Percentiles rank a stretch among this genome's conserved stretches.
Conservation (phyloP, 1,140 invertebrate genomes). For the Neuroterus valhalla region DNA sequence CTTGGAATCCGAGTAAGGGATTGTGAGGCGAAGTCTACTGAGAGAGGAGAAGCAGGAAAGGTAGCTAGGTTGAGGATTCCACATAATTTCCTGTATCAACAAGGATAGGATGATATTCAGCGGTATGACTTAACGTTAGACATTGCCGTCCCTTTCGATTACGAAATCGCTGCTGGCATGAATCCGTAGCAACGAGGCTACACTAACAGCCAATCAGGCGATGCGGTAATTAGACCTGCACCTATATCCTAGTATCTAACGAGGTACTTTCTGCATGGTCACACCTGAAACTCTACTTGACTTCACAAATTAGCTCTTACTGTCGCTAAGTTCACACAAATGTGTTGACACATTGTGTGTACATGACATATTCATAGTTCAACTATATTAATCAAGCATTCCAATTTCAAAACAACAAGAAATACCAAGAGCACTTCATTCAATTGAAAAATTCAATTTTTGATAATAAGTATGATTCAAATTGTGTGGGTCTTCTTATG, state of each 20-base stretch:
- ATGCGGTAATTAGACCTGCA: conserved; percentile 60
- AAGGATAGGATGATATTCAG: conserved; percentile 41
- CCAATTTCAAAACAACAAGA: too few relatives aligned
- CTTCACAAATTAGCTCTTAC: not conserved
- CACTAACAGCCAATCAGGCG: conserved; percentile 51
- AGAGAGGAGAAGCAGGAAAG: not conserved
- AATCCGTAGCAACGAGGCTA: conserved; percentile 44
- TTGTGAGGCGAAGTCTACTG: too few relatives aligned
- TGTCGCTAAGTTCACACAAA: too few relatives aligned
- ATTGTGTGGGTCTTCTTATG: too few relatives aligned
- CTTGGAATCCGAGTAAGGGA: too few relatives aligned
- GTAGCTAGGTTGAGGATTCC: conserved; percentile 43
- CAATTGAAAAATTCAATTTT: too few relatives aligned
- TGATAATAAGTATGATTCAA: too few relatives aligned
- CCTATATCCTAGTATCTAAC: conserved; percentile 47
- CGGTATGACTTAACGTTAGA: conserved; percentile 31
- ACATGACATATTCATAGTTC: too few relatives aligned
- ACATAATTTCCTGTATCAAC: conserved; percentile 2
- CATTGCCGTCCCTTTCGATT: conserved; percentile 35
- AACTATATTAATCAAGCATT: too few relatives aligned
- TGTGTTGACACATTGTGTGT: too few relatives aligned
- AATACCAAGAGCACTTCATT: too few relatives aligned
- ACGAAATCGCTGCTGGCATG: conserved; percentile 38
- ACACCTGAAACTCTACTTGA: too few relatives aligned
- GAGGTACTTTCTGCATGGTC: conserved; percentile 52